A percentile compares a stretch with the other conserved stretches of the same genome.
These are phyloP conservation scores for Lordiphosa collinella DNA, from an alignment of 1,140 invertebrate species.

Conservation along the genomic window DNA sequence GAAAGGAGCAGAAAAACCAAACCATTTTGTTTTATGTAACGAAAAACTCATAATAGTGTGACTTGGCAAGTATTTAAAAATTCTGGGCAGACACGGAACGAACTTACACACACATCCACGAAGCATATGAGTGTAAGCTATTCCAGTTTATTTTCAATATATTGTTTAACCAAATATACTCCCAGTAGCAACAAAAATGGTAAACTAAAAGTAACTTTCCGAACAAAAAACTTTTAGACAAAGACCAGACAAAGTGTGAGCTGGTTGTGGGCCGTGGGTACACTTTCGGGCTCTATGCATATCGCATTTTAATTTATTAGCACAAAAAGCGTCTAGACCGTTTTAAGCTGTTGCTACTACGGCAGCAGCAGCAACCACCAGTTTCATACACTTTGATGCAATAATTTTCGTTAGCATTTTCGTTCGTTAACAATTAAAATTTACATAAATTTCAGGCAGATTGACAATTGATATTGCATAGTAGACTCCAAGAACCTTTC, in stretches of 20 bases:
- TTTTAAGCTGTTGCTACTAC: constrained; percentile 61
- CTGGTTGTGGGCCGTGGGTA: constrained; percentile 26
- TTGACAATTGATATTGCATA: constrained; percentile 39
- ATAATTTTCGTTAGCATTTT: constrained; percentile 52
- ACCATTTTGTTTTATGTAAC: constrained; percentile 46
- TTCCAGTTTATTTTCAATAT: constrained; percentile 66
- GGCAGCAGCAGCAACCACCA: constrained; percentile 25
- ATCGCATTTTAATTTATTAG: constrained; percentile 78
- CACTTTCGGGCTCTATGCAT: constrained; percentile 57
- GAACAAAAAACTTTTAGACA: constrained; percentile 49
- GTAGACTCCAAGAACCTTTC: too few species aligned
- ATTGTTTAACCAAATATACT: constrained; percentile 58
- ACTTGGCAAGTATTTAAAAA: constrained; percentile 71
- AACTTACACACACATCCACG: constrained; percentile 1
- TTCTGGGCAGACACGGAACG: constrained; percentile 26
- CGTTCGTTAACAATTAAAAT: constrained; percentile 77
- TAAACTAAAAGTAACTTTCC: not conserved
- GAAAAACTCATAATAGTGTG: constrained; percentile 48
- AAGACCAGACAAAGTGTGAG: constrained; percentile 46
- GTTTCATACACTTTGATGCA: constrained; percentile 59
- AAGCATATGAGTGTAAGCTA: constrained; percentile 12
- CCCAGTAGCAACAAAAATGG: constrained; percentile 18
- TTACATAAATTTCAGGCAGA: constrained; percentile 64
- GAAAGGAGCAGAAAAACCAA: constrained; percentile 38
- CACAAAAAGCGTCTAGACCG: constrained; percentile 76